A percentile compares a stretch with the other conserved stretches of the same genome.
Conservation (phyloP, 2,113 vertebrate species). For the Macquaria australasica region DNA sequence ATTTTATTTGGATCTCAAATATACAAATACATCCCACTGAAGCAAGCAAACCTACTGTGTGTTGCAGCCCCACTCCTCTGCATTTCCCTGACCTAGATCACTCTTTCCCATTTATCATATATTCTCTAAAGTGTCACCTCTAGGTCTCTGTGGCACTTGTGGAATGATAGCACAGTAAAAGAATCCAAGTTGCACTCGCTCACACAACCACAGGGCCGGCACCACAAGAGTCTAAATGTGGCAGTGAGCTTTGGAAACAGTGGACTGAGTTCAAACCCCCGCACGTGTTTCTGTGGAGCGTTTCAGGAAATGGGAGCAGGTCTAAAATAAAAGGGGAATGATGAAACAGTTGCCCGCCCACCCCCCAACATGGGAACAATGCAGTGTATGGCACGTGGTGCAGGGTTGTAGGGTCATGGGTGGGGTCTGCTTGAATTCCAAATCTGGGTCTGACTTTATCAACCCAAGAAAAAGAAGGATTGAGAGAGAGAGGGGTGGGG, state of each 20-base stretch:
- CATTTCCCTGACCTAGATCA: slow-evolving; percentile 61
- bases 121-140: slow-evolving; percentile 57
- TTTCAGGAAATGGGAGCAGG: slow-evolving; percentile 70
- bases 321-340: slow-evolving; percentile 61
- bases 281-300: slow-evolving; percentile 64
- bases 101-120: slow-evolving; percentile 47
- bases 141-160: slow-evolving; percentile 68
- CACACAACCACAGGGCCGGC: slow-evolving; percentile 36
- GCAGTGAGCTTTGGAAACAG: slow-evolving; percentile 65
- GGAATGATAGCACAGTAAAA: slow-evolving; percentile 71
- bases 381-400: slow-evolving; percentile 60
- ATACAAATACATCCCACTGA: neutral
- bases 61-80: neutral
- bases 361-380: slow-evolving; percentile 40
- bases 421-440: slow-evolving; percentile 53
- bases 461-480: slow-evolving; percentile 50
- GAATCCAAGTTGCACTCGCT: slow-evolving; percentile 59
- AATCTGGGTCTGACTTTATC: slow-evolving; percentile 59
- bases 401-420: slow-evolving; percentile 34
- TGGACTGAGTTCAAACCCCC: slow-evolving; percentile 58
- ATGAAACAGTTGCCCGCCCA: slow-evolving; percentile 57
- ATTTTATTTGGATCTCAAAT: neutral
- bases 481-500: neutral
- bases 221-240: slow-evolving; percentile 62
- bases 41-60: neutral